Evolutionary conservation across 2,888 invertebrate genomes (phyloP), one percentile per base, ranked within the genome.

Genomic region (Acleris holmiana): DNA sequence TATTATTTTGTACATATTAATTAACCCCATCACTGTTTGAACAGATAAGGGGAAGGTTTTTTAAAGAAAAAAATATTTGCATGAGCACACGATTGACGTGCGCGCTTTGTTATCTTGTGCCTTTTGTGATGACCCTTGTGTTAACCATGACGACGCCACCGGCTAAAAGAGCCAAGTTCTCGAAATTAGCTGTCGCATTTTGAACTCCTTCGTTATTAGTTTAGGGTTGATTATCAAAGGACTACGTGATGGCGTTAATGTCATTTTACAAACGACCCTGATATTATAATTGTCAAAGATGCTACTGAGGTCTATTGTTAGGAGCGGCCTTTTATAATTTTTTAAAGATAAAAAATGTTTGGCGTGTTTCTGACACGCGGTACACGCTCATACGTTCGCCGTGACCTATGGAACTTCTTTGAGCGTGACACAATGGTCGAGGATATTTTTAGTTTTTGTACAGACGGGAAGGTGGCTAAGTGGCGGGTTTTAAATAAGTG

Each of bases 271-370:
- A 73, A 68, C 73, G 73, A 73, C 82, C 74, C 76, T 78, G 85
- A 89, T 88, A 91, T 91, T 91, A 92, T 91, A 91, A 91, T 92
- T 92, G 91, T 92, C 91, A 91, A 92, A 92, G 92, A 92, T 91
- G 92, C 92, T 92, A 92, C 92, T 87, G 89, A 88, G 83, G 83
- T 75, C 78, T 81, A 89, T 92, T 92, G 91, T 92, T 85, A 82
- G 78, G 71, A 80, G 80, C 84, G 87, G 86, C 81, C 91, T 89
- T 92, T 91, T 89, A 91, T 89, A 89, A 85, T 87, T 89, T 90
- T 90, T 88, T 73, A 86, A 88, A 89, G 89, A 91, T 91, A 92
- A 91, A 92, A 91, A 92, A 87, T 85, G 90, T 91, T 90, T 89
- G 86, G 91, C 91, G 88, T 92, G 92, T 88, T 91, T 79, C 86